phyloP scores from a whole-genome alignment of 92 coral and sea anemone genomes.

The Epizoanthus ramosus region DNA sequence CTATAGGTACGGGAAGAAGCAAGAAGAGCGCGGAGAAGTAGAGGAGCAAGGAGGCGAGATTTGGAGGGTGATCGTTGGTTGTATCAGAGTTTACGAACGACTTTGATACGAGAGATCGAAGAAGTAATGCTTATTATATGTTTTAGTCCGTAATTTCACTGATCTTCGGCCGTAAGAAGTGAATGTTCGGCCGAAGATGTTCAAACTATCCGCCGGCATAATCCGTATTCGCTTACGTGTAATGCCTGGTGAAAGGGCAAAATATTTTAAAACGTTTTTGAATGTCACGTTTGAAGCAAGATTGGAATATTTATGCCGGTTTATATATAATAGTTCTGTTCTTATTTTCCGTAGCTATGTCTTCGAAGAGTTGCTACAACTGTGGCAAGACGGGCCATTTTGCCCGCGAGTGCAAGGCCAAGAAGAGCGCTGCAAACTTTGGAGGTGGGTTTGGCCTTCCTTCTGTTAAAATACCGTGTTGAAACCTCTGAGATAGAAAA shows the following conservation, averaged over 20 bases:
- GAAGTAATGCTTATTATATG: slow-evolving; percentile 5
- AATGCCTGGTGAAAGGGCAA: no score
- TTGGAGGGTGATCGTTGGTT: slow-evolving; percentile 41
- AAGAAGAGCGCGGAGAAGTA: neutral
- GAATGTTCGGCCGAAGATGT: no score
- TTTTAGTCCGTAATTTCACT: neutral
- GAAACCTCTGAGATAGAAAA: no score
- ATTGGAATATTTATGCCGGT: neutral
- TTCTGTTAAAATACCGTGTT: no score
- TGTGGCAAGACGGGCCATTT: slow-evolving; percentile 43
- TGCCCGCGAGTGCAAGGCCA: slow-evolving; percentile 26
- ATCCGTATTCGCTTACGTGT: no score
- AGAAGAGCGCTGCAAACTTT: slow-evolving; percentile 17
- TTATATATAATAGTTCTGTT: neutral
- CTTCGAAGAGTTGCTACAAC: slow-evolving; percentile 42
- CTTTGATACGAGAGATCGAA: slow-evolving; percentile 45
- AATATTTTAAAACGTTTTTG: no score
- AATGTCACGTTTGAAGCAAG: no score
- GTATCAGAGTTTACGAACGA: slow-evolving; percentile 35
- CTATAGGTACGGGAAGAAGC: neutral
- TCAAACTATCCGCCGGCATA: no score
- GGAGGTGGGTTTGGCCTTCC: slow-evolving; percentile 24
- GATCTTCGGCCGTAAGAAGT: no score
- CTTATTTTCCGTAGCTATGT: slow-evolving; percentile 17
- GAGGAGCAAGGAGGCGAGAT: slow-evolving; percentile 39